Evolutionary conservation across 2,797 vertebrate species (phyloP).

Genomic region (Tragelaphus oryx): DNA sequence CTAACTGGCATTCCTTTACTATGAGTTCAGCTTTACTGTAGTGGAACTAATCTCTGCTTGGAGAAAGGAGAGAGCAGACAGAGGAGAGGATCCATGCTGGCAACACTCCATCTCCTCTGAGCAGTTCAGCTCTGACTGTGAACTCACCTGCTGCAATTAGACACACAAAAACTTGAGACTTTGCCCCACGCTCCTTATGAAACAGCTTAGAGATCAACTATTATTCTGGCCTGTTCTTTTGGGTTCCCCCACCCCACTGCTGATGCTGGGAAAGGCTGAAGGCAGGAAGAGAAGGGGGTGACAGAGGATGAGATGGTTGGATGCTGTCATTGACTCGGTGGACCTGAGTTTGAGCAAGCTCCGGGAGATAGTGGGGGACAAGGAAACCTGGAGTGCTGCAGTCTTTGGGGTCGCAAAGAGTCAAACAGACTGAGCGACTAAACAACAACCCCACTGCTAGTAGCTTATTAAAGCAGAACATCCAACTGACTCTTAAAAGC

Average conservation of each 20-base stretch:
- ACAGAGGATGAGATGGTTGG: background rate
- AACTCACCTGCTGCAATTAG: background rate
- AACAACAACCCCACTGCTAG: background rate
- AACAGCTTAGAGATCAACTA: background rate
- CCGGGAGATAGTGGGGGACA: background rate
- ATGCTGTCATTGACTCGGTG: background rate
- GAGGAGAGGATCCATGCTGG: background rate
- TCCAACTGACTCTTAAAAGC: background rate
- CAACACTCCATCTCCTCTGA: background rate
- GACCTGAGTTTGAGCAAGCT: background rate
- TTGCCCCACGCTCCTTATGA: background rate
- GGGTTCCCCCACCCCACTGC: background rate
- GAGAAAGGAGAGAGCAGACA: background rate
- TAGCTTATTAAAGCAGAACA: background rate
- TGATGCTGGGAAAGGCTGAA: background rate
- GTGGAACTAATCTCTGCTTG: background rate
- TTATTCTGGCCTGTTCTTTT: background rate
- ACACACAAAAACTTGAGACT: background rate
- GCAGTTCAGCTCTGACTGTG: background rate
- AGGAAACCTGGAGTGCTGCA: background rate
- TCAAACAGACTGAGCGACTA: background rate
- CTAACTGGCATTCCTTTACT: background rate
- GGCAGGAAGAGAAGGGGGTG: background rate
- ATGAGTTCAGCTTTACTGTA: background rate
- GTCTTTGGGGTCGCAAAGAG: background rate